These are phyloP conservation scores for Rhagoletis zephyria DNA, from an alignment of 1,140 invertebrate genomes.

Conservation along the genomic window DNA sequence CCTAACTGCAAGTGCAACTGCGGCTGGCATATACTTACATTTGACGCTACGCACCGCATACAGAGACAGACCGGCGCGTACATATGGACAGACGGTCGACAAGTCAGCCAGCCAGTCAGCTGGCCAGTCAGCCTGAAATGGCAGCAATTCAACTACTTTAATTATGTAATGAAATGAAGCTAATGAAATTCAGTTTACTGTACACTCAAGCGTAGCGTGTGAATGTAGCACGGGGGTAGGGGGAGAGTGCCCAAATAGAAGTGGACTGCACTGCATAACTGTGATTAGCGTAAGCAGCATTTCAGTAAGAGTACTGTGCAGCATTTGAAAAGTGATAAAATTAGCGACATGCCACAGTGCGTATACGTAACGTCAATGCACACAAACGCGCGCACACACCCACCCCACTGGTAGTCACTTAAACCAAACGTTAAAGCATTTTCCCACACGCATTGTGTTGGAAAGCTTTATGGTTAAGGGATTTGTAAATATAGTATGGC, in stretches of 20 bases:
- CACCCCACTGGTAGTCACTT: not conserved
- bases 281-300: slow-evolving; percentile 21
- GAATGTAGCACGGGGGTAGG: not conserved
- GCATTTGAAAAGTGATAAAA: slow-evolving; percentile 35
- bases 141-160: slow-evolving; percentile 43
- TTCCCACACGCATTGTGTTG: not conserved
- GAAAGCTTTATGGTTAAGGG: slow-evolving; percentile 25
- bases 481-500: slow-evolving; percentile 3
- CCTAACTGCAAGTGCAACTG: slow-evolving; percentile 5
- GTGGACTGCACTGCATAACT: slow-evolving; percentile 31
- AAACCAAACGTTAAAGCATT: not conserved
- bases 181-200: slow-evolving; percentile 52
- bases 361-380: not conserved
- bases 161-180: slow-evolving; percentile 51
- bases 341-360: slow-evolving; percentile 25
- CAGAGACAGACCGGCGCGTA: not conserved
- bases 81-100: not conserved
- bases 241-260: not conserved
- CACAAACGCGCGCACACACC: not conserved
- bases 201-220: not conserved
- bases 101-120: too few species aligned
- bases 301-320: not conserved
- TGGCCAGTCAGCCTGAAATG: not conserved
- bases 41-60: not conserved
- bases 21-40: not conserved